Base-by-base conservation (phyloP, 2,797 vertebrate species). In the Paramormyrops hopkinsi region DNA sequence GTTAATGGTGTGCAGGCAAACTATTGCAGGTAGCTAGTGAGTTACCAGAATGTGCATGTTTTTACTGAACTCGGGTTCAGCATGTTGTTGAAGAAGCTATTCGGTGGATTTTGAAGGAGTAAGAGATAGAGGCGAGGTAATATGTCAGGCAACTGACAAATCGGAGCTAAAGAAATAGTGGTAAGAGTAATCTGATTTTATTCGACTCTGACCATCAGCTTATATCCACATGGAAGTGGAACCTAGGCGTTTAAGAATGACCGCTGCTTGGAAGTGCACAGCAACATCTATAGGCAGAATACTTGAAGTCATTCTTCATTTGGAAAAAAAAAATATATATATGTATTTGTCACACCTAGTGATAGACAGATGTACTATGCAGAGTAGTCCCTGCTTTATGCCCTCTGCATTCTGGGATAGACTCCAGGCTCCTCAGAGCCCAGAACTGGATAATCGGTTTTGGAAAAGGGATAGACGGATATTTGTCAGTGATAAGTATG, bases 401-500 rank as follows among this genome's bases (percentile, higher is more conserved):
- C 76, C 76, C 76, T 19, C 2, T 82, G 37, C 76, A 44, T 82
- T 41, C 37, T 44, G 41, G 76, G 76, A 82, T n/a, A 82, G 73
- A 46, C 73, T n/a, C 7, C 41, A 19, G 73, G 37, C 33, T 41
- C 7, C 33, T 46, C 41, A 46, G 2, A 44, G 76, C 76, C 76
- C 76, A 19, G 76, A 46, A 44, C 76, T 44, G 76, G 17, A 82
- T 82, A 8, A 46, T 41, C 41, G 41, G 76, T 82, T 46, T 82
- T 82, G 76, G 76, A 44, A 82, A 82, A 46, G 6, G 17, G 76
- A n/a, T 46, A 46, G 76, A 46, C 37, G 76, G 82, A 84, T 84
- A 84, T 84, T 84, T 84, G 46, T 84, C 82, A 84, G 46, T 48
- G 82, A 84, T 51, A 84, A 51, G 46, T 51, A 84, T 48, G 82